These are phyloP conservation scores for Limnephilus rhombicus DNA, from an alignment of 2,888 invertebrate species.

Conservation along the genomic window DNA sequence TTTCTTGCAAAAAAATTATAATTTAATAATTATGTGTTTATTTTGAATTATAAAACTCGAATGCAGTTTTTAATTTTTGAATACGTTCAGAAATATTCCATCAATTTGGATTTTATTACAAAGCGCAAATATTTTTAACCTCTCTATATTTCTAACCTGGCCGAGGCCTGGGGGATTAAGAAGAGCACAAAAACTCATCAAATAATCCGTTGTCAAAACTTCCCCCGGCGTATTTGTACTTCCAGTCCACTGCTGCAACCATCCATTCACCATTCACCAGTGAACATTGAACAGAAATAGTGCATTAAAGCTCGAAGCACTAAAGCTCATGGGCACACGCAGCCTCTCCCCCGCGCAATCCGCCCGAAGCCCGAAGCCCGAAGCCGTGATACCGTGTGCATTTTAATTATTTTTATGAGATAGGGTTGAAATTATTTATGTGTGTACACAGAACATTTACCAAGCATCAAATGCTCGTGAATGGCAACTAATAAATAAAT, in stretches of 20 bases:
- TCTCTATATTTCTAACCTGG: too few species aligned
- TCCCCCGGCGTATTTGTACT: not conserved
- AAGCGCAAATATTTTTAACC: too few species aligned
- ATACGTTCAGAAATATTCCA: too few species aligned
- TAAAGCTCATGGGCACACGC: conserved; percentile 9
- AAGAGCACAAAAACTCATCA: not conserved
- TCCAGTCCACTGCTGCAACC: conserved; percentile 53
- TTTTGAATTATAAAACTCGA: too few species aligned
- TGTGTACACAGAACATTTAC: conserved; percentile 58
- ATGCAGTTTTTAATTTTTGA: too few species aligned
- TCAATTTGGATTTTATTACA: too few species aligned
- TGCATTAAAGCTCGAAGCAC: conserved; percentile 56
- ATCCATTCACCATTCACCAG: conserved; percentile 26
- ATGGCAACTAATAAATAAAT: conserved; percentile 60
- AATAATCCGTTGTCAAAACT: not conserved
- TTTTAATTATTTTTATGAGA: conserved; percentile 65
- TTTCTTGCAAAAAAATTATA: too few species aligned
- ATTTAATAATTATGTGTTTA: too few species aligned
- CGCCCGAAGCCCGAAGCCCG: conserved; percentile 40
- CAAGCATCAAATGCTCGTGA: conserved; percentile 48
- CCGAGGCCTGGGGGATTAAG: too few species aligned
- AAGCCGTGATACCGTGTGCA: conserved; percentile 59
- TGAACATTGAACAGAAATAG: conserved; percentile 59
- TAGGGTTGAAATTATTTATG: conserved; percentile 66
- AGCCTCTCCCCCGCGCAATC: conserved; percentile 45